Conservation (phyloP, 2,797 vertebrate genomes). For the Sebastes itinus region DNA sequence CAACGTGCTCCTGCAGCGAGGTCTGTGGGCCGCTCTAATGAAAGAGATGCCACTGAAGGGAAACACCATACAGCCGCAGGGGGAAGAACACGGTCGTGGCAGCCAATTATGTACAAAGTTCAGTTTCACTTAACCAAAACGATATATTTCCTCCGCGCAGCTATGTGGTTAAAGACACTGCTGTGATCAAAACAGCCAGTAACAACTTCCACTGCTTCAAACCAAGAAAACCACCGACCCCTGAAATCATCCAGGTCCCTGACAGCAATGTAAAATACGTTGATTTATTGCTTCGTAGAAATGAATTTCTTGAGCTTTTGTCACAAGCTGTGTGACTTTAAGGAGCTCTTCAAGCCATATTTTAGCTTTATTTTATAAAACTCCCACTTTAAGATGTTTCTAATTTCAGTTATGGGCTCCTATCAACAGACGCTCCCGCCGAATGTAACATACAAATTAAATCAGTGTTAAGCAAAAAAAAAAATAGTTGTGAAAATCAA, state of each 20-base stretch:
- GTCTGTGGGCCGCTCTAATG: constrained; percentile 63
- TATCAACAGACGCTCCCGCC: background rate
- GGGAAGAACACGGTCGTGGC: constrained; percentile 59
- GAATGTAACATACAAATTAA: background rate
- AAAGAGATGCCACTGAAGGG: constrained; percentile 74
- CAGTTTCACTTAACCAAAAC: constrained; percentile 77
- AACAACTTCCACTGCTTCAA: constrained; percentile 63
- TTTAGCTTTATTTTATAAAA: constrained; percentile 12
- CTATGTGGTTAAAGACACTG: constrained; percentile 65
- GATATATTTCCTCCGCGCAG: constrained; percentile 63
- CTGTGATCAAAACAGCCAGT: constrained; percentile 63
- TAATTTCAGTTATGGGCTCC: constrained; percentile 16
- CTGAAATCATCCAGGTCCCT: constrained; percentile 23
- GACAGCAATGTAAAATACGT: constrained; percentile 19
- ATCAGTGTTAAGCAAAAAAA: background rate
- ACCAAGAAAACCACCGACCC: constrained; percentile 50
- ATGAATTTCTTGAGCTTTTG: background rate
- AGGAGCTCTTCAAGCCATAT: background rate
- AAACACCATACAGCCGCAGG: constrained; percentile 71
- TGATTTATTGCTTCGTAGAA: constrained; percentile 31
- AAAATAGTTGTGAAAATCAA: background rate
- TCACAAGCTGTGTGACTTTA: constrained; percentile 6
- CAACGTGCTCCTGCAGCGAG: constrained; percentile 44
- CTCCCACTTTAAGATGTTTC: background rate
- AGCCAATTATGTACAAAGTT: constrained; percentile 82